Conservation (phyloP, 2,888 invertebrate genomes). For the Unio delphinus region DNA sequence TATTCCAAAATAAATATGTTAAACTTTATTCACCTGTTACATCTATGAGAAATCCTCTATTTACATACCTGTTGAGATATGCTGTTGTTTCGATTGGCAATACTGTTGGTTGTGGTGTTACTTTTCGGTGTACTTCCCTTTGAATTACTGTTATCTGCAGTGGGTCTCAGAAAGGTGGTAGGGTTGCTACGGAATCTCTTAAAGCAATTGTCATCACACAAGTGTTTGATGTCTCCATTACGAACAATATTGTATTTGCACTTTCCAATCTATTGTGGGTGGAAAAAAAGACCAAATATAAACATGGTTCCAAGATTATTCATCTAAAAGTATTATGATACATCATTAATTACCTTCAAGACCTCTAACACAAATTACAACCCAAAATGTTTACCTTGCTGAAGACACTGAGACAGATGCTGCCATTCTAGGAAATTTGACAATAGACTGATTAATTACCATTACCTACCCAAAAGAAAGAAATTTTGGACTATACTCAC, state of each 20-base stretch:
- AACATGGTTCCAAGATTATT: neutral
- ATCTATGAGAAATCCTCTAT: neutral
- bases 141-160: constrained; percentile 2
- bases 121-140: constrained; percentile 4
- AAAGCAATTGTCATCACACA: constrained; percentile 70
- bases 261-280: constrained; percentile 53
- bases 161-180: constrained; percentile 51
- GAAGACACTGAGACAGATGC: no score
- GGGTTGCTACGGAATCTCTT: constrained; percentile 65
- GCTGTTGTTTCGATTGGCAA: constrained; percentile 6
- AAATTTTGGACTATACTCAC: no score
- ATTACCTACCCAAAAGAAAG: no score
- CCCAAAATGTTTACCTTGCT: no score
- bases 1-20: no score
- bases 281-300: neutral
- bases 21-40: no score
- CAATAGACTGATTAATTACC: no score
- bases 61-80: neutral
- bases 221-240: constrained; percentile 68
- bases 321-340: neutral
- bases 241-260: constrained; percentile 71
- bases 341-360: neutral
- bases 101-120: neutral
- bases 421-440: no score
- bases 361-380: neutral